Evolutionary conservation across 2,113 vertebrate genomes (phyloP).

Genomic region (Misgurnus mizolepis): DNA sequence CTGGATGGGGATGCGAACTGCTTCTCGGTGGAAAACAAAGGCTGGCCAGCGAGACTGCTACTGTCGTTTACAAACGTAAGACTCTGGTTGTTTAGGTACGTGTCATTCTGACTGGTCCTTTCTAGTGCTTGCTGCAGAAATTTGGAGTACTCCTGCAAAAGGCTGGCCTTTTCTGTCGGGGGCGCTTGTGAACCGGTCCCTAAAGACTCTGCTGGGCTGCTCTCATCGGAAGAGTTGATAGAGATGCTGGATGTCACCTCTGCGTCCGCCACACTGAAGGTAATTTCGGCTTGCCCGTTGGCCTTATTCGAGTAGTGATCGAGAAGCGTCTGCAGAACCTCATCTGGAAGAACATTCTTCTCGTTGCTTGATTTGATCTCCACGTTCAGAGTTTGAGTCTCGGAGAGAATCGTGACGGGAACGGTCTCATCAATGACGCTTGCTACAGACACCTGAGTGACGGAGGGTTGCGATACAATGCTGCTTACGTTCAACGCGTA

Average conservation of each 20-base stretch:
- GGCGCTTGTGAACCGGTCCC: conserved; percentile 83
- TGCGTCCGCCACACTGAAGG: conserved; percentile 91
- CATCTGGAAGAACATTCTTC: conserved; percentile 94
- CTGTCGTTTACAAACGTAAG: conserved; percentile 94
- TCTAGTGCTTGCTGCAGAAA: conserved; percentile 98
- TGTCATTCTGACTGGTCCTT: conserved; percentile 99
- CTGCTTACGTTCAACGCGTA: conserved; percentile 88
- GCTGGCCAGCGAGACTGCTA: conserved; percentile 87
- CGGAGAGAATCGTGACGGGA: conserved; percentile 84
- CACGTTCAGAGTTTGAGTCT: conserved; percentile 84
- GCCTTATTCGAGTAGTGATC: conserved; percentile 98
- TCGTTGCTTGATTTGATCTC: conserved; percentile 92
- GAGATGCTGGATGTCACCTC: conserved; percentile 98
- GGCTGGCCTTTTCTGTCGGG: conserved; percentile 93
- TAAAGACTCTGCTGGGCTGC: conserved; percentile 83
- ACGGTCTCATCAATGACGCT: conserved; percentile 89
- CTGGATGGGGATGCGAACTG: conserved; percentile 89
- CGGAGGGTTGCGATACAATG: conserved; percentile 88
- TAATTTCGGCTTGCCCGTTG: conserved; percentile 94
- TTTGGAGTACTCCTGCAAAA: conserved; percentile 98
- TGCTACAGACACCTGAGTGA: conserved; percentile 87
- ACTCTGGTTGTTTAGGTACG: conserved; percentile 95
- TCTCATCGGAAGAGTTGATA: conserved; percentile 91
- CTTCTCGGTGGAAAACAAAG: conserved; percentile 94
- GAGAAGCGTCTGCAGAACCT: conserved; percentile 94